Evolutionary conservation across 2,113 vertebrate species (phyloP).

Genomic region (Cynocephalus volans): DNA sequence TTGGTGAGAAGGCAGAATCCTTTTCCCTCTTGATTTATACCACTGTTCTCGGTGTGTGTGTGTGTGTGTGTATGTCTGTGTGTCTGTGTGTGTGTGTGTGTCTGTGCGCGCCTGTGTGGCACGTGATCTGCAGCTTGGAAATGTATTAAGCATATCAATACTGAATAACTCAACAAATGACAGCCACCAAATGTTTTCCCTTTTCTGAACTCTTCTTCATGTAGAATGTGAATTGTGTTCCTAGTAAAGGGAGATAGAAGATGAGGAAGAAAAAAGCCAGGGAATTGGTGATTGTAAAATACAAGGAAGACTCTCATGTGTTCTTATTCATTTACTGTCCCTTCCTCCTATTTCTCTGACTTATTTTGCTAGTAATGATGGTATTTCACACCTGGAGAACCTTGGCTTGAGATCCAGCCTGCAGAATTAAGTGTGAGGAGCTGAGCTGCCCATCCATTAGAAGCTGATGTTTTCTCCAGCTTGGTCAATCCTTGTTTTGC

Average conservation of each 20-base stretch:
- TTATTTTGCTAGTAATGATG: neutral
- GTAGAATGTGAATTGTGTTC: constrained; percentile 22
- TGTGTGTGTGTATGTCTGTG: neutral
- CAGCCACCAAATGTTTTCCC: neutral
- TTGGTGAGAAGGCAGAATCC: neutral
- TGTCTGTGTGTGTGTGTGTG: neutral
- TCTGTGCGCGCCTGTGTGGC: neutral
- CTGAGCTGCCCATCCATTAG: neutral
- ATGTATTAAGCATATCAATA: neutral
- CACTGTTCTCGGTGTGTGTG: neutral
- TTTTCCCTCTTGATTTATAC: neutral
- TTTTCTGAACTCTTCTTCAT: neutral
- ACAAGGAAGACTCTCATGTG: neutral
- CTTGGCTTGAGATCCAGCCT: neutral
- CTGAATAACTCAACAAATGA: neutral
- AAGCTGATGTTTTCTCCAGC: neutral
- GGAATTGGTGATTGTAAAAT: neutral
- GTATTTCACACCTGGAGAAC: constrained; percentile 34
- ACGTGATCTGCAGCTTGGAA: neutral
- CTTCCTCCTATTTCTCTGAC: neutral
- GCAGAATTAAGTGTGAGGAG: neutral
- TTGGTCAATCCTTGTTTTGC: neutral
- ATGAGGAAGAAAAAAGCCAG: neutral
- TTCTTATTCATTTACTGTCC: neutral
- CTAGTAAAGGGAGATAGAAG: neutral